Evolutionary conservation across 2,888 invertebrate species (phyloP), one percentile per base, ranked within the genome.

Genomic region (Thyatira batis): DNA sequence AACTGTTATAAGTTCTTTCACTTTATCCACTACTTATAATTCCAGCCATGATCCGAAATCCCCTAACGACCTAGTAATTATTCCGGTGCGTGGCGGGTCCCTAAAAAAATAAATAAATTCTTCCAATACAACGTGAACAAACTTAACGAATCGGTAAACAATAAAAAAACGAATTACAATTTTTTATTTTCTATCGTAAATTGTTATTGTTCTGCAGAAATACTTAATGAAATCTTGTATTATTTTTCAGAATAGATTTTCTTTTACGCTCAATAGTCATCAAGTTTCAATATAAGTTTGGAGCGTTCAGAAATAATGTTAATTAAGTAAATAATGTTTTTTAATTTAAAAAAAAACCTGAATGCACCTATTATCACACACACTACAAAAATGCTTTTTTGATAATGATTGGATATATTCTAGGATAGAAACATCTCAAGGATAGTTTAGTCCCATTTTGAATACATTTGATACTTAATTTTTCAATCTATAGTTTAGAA

Each of bases 11-110:
- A 33, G 1, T 4, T 1, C 1, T 33, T 13, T 13, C 5, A 17
- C 2, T 8, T n/a, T n/a, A 25, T 21, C 28, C 30, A 53, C 46
- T 21, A 50, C 20, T 56, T 67, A 64, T 57, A 63, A 78, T 77
- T 77, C 78, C 44, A 54, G 62, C 66, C 74, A 65, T 64, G 74
- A 49, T 17, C 54, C 50, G 52, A 68, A 71, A 78, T 76, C 71
- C 71, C 58, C 65, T 76, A 77, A 78, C 72, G 74, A 78, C 63
- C 63, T 69, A 70, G 73, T 78, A 78, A 78, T 78, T 78, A 78
- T 60, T 65, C 57, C 62, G 52, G 57, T 65, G 68, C 55, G 67
- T 58, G 61, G 69, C 55, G 66, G 58, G 60, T 51, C 58, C 59
- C 61, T 65, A 59, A 76, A 75, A 39, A 77, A 73, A 75, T 72